phyloP scores from a whole-genome alignment of 2,113 vertebrate species.

The Mustela lutreola region DNA sequence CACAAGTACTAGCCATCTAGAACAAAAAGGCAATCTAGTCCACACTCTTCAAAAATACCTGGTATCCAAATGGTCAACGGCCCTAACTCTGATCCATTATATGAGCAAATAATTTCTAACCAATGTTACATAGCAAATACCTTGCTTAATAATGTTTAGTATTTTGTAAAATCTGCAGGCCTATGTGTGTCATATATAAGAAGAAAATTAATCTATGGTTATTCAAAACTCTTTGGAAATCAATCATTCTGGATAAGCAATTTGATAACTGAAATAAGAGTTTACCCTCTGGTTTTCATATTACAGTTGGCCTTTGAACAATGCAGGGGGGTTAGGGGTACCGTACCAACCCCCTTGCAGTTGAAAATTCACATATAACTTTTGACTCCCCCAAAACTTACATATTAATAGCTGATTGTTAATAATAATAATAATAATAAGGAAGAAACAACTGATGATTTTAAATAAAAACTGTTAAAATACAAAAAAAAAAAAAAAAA shows the following conservation, averaged over 20 bases:
- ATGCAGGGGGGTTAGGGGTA: neutral
- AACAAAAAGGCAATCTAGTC: neutral
- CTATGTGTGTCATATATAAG: neutral
- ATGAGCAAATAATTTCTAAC: conserved; percentile 21
- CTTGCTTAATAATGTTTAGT: neutral
- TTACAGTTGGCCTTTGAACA: neutral
- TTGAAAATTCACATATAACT: neutral
- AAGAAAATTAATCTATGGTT: conserved; percentile 47
- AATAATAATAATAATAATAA: neutral
- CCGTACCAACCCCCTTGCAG: neutral
- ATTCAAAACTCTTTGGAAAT: conserved; percentile 43
- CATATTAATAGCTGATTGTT: neutral
- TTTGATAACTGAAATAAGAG: neutral
- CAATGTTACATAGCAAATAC: neutral
- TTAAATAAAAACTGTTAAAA: neutral
- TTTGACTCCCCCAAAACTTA: neutral
- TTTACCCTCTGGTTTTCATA: neutral
- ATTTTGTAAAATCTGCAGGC: neutral
- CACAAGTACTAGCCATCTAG: neutral
- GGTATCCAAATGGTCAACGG: neutral
- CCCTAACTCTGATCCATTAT: neutral
- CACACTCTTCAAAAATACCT: neutral
- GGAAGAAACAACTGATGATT: neutral
- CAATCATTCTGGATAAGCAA: neutral
- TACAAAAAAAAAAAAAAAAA: neutral